Percentiles rank a stretch among this genome's conserved stretches.
phyloP scores from a whole-genome alignment of 30 jellyfish, hydroid and myxozoan species.

The Phacellophora camtschatica region DNA sequence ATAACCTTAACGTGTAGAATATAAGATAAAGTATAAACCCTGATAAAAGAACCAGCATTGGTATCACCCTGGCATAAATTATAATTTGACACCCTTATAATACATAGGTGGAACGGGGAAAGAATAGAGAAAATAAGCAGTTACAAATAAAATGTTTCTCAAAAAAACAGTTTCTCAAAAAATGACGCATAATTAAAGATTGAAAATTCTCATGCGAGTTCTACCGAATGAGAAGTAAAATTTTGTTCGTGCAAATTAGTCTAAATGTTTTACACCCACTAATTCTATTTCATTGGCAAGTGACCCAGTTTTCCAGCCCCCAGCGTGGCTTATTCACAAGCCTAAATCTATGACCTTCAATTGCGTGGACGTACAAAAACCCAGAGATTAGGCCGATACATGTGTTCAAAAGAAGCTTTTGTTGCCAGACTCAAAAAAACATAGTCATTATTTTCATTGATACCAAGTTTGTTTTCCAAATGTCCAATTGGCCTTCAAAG shows the following conservation, averaged over 20 bases:
- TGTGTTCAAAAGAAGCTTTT: conserved; percentile 63
- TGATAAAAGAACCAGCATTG: no score
- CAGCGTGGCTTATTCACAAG: conserved; percentile 19
- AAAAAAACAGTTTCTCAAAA: no score
- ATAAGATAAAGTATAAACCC: no score
- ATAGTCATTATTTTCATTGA: conserved; percentile 24
- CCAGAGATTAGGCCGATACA: conserved; percentile 50
- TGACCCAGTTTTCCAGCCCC: conserved; percentile 65
- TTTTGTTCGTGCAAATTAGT: not conserved
- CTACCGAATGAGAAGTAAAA: not conserved
- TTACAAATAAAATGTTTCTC: no score
- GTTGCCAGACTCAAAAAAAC: conserved; percentile 14
- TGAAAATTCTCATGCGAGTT: no score
- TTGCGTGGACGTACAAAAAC: conserved; percentile 43
- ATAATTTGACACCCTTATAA: no score
- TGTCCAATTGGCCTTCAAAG: conserved; percentile 54
- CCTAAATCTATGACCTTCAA: conserved; percentile 50
- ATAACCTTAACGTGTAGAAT: no score
- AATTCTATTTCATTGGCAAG: conserved; percentile 31
- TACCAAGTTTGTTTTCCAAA: conserved; percentile 65
- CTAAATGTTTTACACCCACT: conserved; percentile 32
- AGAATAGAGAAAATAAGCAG: no score
- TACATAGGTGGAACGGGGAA: no score
- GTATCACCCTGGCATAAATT: no score
- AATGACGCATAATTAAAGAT: no score